Evolutionary conservation across 2,888 invertebrate species (phyloP), one percentile per base, ranked within the genome.

Genomic region (Corbicula japonica): DNA sequence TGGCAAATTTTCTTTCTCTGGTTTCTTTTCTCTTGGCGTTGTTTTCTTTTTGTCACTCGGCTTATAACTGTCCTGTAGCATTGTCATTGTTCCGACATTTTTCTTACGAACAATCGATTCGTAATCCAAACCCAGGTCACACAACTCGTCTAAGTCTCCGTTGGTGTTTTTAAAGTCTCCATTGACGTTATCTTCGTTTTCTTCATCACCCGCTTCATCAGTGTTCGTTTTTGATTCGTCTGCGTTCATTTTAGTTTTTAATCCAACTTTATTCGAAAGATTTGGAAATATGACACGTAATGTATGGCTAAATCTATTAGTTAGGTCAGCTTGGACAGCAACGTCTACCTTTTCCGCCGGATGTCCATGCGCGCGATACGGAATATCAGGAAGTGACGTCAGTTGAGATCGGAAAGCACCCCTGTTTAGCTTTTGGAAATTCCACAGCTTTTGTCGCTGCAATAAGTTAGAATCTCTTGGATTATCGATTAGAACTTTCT

Each of bases 351-450:
- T 75, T 15, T 77, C 80, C 15, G 63, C 71, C 12, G 54, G 35
- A 48, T 72, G 76, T 21, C 71, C 62, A 35, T 80, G 76, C 1
- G 76, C 78, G 21, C 83, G 62, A 30, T 75, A 83, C 3, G 83
- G 83, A n/a, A 83, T 83, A 34, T 83, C 83, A 38, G 83, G 83
- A 38, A 83, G 52, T 30, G 83, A 83, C 28, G 73, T 21, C 10
- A 83, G 38, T 32, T 83, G 80, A n/a, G 83, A 80, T 12, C 83
- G 68, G 44, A 83, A 83, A 1, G 83, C 83, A 2, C 83, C 83
- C 1, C 83, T 74, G 44, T 83, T 83, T 26, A 83, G 15, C 50
- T 83, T 83, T 35, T 83, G 83, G 54, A 83, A 83, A 38, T 83
- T 80, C 83, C 83, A 83, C 6, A 83, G 66, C 41, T 80, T 83